Evolutionary conservation across 2,797 vertebrate genomes (phyloP).

Genomic region (Enteromius viviparus): DNA sequence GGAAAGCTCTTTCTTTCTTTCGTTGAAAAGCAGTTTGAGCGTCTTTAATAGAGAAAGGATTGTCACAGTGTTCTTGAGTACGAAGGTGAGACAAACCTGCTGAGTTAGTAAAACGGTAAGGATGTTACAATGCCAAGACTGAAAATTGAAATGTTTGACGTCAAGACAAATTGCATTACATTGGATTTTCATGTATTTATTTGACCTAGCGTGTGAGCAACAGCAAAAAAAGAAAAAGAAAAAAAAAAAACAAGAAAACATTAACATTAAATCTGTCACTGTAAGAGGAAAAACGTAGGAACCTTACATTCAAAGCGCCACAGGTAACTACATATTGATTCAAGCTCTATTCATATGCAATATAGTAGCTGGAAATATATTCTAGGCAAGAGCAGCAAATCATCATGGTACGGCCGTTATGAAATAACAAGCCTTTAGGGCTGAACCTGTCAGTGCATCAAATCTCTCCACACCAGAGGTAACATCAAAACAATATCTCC

Average conservation of each 20-base stretch:
- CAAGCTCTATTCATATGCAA: constrained; percentile 54
- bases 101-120: constrained; percentile 15
- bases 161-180: constrained; percentile 21
- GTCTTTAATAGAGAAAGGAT: constrained; percentile 35
- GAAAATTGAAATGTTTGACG: constrained; percentile 5
- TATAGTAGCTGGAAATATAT: constrained; percentile 43
- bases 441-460: constrained; percentile 41
- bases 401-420: constrained; percentile 35
- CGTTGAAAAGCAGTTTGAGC: constrained; percentile 27
- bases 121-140: constrained; percentile 8
- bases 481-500: constrained; percentile 53
- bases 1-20: constrained; percentile 55
- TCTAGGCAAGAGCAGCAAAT: constrained; percentile 38
- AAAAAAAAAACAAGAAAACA: not conserved
- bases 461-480: constrained; percentile 29
- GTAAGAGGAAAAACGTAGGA: constrained; percentile 20
- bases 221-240: not conserved
- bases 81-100: constrained; percentile 29
- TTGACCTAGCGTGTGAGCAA: not conserved
- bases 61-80: constrained; percentile 20
- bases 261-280: constrained; percentile 15
- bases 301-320: constrained; percentile 11
- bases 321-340: constrained; percentile 53
- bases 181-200: constrained; percentile 13
- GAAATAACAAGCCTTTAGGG: constrained; percentile 51